Base-by-base conservation (phyloP, 2,797 vertebrate species). In the Darevskia mixta region DNA sequence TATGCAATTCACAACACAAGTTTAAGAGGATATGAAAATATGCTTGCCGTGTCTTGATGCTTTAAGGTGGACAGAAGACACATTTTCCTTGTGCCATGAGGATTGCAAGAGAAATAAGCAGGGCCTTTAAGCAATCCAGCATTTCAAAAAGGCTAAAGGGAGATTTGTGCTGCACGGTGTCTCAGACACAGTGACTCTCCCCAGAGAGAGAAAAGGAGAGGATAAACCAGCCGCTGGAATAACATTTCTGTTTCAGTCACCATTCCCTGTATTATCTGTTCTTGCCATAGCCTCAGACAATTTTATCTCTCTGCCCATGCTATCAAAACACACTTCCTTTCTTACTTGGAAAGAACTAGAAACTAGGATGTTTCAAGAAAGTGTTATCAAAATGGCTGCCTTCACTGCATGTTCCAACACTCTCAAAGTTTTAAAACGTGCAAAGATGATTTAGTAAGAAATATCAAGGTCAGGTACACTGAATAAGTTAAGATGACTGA, bases 151-250 rank as follows among this genome's bases (percentile, higher is more conserved):
- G 45, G 88, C 91, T 89, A 93, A 94, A 93, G 18, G 91, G 80
- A 79, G 67, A 10, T 1, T 89, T 91, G 83, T 81, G 23, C 75
- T 76, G 55, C 64, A 91, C 18, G 23, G 69, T 89, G n/a, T 82
- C 85, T 85, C 76, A 91, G 89, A 89, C 83, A 94, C 78, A 85
- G 85, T 73, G 58, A 32, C 18, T 89, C 87, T 93, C 91, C 89
- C 90, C 92, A 84, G 85, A 73, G 88, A 92, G 78, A 6, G 72
- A 72, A 69, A 49, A 80, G 23, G 64, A 83, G 0, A 88, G 82
- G 83, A 92, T 86, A 86, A 20, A 88, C 64, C 79, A 90, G 85
- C 87, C 89, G 82, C 43, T 80, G 67, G 84, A 86, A 93, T 91
- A 90, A 90, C 82, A 82, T 64, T 85, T 88, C 18, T 25, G 83